A percentile compares a stretch with the other conserved stretches of the same genome.
Evolutionary conservation across 2,888 invertebrate genomes (phyloP).

Genomic region (Malthinus seriepunctatus): DNA sequence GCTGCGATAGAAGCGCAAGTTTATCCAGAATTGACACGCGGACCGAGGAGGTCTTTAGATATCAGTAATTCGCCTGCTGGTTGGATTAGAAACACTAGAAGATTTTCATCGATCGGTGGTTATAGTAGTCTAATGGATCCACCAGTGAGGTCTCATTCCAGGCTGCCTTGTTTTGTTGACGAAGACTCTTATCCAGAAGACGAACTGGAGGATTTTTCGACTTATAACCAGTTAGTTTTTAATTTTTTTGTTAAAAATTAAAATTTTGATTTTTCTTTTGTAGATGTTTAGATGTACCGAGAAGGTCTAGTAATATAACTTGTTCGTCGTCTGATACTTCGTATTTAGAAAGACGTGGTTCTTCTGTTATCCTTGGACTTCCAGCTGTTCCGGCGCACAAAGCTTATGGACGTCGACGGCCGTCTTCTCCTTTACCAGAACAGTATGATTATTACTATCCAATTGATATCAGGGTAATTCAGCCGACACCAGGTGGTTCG

Average conservation of each 20-base stretch:
- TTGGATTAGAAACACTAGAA: conserved; percentile 54
- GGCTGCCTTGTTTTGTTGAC: conserved; percentile 64
- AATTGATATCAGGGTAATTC: conserved; percentile 65
- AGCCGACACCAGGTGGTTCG: conserved; percentile 82
- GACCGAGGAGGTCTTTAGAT: conserved; percentile 50
- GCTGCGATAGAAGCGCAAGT: conserved; percentile 74
- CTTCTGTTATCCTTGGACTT: conserved; percentile 76
- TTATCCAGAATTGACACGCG: conserved; percentile 58
- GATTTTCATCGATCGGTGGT: conserved; percentile 69
- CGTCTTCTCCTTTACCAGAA: conserved; percentile 50
- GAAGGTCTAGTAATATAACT: conserved; percentile 79
- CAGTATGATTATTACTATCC: conserved; percentile 53
- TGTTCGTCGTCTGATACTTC: conserved; percentile 85
- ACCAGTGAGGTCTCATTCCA: conserved; percentile 62
- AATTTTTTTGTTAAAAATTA: background rate
- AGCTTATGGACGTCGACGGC: conserved; percentile 51
- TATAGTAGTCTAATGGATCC: conserved; percentile 74
- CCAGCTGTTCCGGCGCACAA: conserved; percentile 61
- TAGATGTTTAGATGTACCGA: conserved; percentile 51
- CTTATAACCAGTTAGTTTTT: conserved; percentile 43
- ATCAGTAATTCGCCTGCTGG: conserved; percentile 49
- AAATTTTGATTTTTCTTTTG: conserved; percentile 14
- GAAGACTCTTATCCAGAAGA: conserved; percentile 54
- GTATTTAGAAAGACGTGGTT: conserved; percentile 79
- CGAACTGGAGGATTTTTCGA: conserved; percentile 47